Conservation (phyloP, 2,888 invertebrate genomes). For the Meliscaeva auricollis region DNA sequence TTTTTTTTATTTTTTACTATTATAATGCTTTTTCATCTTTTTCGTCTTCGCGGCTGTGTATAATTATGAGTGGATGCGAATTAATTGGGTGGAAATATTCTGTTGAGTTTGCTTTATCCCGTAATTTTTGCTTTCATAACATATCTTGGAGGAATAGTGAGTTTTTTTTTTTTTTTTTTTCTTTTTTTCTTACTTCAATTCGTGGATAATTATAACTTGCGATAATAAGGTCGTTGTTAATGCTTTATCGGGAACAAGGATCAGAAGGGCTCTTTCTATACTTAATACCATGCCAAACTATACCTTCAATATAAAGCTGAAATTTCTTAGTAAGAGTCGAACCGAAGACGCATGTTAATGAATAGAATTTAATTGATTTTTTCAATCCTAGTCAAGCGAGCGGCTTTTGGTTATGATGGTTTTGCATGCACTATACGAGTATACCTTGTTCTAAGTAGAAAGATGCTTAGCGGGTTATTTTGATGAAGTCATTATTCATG, state of each 20-base stretch:
- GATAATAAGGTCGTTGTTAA: slow-evolving; percentile 63
- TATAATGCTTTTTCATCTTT: neutral
- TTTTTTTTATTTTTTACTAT: neutral
- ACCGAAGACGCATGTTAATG: slow-evolving; percentile 53
- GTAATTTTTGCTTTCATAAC: slow-evolving; percentile 50
- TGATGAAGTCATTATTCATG: too few relatives aligned
- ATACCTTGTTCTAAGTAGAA: too few relatives aligned
- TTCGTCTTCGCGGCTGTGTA: slow-evolving; percentile 2
- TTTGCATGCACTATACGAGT: too few relatives aligned
- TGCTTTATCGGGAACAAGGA: slow-evolving; percentile 56
- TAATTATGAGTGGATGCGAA: slow-evolving; percentile 71
- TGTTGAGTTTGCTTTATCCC: slow-evolving; percentile 69
- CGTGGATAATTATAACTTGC: slow-evolving; percentile 37
- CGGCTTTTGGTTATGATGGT: neutral
- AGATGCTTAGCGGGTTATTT: too few relatives aligned
- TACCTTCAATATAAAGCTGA: neutral
- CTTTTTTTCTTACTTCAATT: neutral
- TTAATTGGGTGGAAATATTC: slow-evolving; percentile 74
- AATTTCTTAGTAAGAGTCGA: slow-evolving; percentile 45
- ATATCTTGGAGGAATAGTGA: slow-evolving; percentile 4
- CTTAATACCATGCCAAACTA: neutral
- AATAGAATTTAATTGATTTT: slow-evolving; percentile 68
- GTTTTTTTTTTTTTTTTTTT: neutral
- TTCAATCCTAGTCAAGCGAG: slow-evolving; percentile 18
- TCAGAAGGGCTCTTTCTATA: slow-evolving; percentile 4